phyloP scores from a whole-genome alignment of 1,140 invertebrate genomes.

The Meloidogyne floridensis region DNA sequence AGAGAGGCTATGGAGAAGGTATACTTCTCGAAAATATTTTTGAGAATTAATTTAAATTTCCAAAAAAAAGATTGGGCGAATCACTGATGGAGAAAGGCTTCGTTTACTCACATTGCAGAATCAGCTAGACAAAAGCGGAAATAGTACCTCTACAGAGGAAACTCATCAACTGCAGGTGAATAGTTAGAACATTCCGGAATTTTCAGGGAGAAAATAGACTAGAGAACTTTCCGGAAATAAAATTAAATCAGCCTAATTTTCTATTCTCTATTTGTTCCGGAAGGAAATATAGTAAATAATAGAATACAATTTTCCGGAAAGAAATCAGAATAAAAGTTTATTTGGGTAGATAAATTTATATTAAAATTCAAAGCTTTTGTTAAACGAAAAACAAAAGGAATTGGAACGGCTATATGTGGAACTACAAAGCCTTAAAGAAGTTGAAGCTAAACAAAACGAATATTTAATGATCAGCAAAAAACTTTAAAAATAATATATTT shows the following conservation, averaged over 20 bases:
- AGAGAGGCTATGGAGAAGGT: conserved; percentile 30
- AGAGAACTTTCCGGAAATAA: no score
- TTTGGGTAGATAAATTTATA: no score
- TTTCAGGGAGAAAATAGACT: no score
- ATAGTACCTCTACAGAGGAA: conserved; percentile 3
- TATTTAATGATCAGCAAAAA: conserved; percentile 25
- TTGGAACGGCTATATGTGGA: conserved; percentile 23
- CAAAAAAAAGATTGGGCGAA: conserved; percentile 11
- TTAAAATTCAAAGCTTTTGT: conserved; percentile 20
- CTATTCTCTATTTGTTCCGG: no score
- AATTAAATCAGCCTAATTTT: no score
- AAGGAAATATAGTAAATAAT: no score
- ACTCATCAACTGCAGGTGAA: conserved; percentile 13
- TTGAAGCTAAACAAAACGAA: conserved; percentile 26
- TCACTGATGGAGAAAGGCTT: conserved; percentile 16
- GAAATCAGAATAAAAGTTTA: no score
- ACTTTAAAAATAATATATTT: conserved; percentile 18
- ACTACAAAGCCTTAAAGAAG: conserved; percentile 14
- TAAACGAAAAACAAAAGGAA: conserved; percentile 24
- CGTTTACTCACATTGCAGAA: conserved; percentile 21
- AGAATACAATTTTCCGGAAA: no score
- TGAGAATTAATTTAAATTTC: no score
- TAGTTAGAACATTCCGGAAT: background rate
- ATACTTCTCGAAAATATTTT: no score
- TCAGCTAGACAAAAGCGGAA: conserved; percentile 16